These are phyloP conservation scores for Orientallactaga sibirica DNA, from an alignment of 2,797 vertebrate genomes.

Conservation along the genomic window DNA sequence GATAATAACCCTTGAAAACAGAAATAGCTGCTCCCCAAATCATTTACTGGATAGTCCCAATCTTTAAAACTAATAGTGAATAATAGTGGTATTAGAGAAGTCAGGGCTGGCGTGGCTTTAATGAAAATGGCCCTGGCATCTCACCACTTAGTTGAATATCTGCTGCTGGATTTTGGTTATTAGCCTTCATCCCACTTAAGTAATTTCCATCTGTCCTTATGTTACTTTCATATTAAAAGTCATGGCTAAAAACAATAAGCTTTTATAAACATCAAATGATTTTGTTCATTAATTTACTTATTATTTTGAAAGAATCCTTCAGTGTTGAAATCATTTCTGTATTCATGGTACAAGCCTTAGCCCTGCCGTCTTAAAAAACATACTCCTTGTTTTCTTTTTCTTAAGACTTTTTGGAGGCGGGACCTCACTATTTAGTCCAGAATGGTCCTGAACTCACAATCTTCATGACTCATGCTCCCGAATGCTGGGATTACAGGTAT, in stretches of 20 bases:
- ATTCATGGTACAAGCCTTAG: neutral
- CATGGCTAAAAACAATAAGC: neutral
- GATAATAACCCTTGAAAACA: slow-evolving; percentile 10
- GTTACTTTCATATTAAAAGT: slow-evolving; percentile 23
- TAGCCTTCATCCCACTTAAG: neutral
- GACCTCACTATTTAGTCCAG: too few relatives aligned
- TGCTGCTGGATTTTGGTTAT: neutral
- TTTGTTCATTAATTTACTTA: neutral
- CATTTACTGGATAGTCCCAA: neutral
- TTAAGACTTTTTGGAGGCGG: too few relatives aligned
- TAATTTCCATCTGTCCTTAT: slow-evolving; percentile 17
- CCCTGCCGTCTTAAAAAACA: neutral
- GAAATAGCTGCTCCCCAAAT: neutral
- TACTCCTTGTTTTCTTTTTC: neutral
- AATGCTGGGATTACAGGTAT: neutral
- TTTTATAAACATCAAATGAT: slow-evolving; percentile 16
- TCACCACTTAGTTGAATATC: neutral
- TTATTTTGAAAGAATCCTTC: neutral
- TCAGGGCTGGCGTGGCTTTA: neutral
- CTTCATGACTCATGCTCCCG: neutral
- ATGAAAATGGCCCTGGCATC: neutral
- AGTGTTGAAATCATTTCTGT: neutral
- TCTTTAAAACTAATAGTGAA: neutral
- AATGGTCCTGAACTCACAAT: neutral
- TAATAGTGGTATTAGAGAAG: neutral